phyloP scores from a whole-genome alignment of 2,888 invertebrate species.

The Cosmia pyralina region DNA sequence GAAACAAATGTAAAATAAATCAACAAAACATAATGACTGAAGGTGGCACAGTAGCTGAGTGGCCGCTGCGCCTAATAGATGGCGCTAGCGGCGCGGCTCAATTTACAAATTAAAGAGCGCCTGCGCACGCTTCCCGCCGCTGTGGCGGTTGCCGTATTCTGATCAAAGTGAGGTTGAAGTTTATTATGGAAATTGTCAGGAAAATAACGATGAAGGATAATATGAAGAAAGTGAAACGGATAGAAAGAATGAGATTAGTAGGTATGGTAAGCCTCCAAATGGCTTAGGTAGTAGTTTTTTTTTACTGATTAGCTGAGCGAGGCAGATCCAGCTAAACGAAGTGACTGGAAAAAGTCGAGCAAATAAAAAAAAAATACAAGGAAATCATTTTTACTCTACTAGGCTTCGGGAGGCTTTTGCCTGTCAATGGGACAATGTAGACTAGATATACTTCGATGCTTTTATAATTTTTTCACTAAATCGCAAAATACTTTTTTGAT shows the following conservation, averaged over 20 bases:
- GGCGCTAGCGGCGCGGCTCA: constrained; percentile 82
- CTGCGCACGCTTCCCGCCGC: constrained; percentile 73
- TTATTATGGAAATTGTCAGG: background rate
- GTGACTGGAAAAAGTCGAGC: background rate
- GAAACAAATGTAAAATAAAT: constrained; percentile 48
- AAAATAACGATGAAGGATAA: background rate
- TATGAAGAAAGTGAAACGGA: background rate
- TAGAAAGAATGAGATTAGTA: background rate
- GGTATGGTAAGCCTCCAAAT: no score
- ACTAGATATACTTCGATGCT: background rate
- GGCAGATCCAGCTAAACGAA: background rate
- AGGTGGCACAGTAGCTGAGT: constrained; percentile 67
- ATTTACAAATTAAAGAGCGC: constrained; percentile 88
- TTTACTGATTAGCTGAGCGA: background rate
- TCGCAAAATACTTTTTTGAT: background rate
- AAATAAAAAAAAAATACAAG: no score
- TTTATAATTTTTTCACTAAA: background rate
- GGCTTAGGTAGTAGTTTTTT: background rate
- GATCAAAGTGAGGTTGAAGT: constrained; percentile 5
- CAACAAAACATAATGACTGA: constrained; percentile 56
- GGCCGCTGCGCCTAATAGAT: constrained; percentile 81
- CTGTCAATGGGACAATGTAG: background rate
- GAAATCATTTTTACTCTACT: background rate
- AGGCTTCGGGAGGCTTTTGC: background rate
- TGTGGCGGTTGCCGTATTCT: constrained; percentile 73